phyloP scores from a whole-genome alignment of 2,888 invertebrate species.

The Volucella inanis region DNA sequence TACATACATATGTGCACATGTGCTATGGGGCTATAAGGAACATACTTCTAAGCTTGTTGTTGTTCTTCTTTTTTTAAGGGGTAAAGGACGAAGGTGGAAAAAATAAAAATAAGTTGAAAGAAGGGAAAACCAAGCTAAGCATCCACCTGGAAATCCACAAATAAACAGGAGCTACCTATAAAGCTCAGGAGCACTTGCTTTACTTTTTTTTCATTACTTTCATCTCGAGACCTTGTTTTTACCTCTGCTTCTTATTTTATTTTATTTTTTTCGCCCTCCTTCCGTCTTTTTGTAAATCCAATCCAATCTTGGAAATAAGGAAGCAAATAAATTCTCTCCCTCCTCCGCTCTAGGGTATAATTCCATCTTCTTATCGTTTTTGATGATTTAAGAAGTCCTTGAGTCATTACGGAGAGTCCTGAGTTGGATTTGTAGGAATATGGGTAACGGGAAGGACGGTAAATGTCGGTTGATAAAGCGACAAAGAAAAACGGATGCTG shows the following conservation, averaged over 20 bases:
- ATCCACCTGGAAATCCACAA: conserved; percentile 26
- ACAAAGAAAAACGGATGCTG: not conserved
- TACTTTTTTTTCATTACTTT: no score
- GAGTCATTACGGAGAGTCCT: not conserved
- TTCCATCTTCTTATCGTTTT: not conserved
- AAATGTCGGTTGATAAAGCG: not conserved
- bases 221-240: no score
- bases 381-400: conserved; percentile 15
- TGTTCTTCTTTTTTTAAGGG: no score
- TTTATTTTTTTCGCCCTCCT: not conserved
- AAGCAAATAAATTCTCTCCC: not conserved
- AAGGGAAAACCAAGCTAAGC: conserved; percentile 3
- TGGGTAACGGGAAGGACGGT: not conserved
- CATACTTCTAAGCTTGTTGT: no score
- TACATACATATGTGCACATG: not conserved
- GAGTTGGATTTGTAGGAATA: no score
- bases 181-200: conserved; percentile 3
- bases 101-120: not conserved
- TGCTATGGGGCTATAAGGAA: not conserved
- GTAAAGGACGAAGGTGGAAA: no score
- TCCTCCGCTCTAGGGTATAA: not conserved
- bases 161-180: conserved; percentile 31
- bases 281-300: not conserved
- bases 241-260: not conserved
- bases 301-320: not conserved